A percentile compares a stretch with the other conserved stretches of the same genome.
Conservation (phyloP, 1,140 invertebrate species). For the Melipona quadrifasciata region DNA sequence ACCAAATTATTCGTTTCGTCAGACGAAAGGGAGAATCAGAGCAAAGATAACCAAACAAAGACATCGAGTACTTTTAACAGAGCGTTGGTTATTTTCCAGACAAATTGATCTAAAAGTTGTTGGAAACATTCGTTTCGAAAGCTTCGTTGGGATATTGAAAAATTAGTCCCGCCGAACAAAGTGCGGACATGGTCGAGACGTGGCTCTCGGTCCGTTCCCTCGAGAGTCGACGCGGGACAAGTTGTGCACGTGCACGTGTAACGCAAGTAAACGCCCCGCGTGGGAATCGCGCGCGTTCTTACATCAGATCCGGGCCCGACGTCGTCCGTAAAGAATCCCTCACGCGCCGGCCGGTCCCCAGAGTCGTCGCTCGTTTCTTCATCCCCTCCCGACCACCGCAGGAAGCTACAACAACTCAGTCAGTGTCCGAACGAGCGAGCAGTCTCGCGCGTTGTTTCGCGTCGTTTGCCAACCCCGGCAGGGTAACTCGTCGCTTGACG, state of each 20-base stretch:
- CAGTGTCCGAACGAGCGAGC: constrained; percentile 41
- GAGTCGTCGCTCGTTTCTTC: constrained; percentile 40
- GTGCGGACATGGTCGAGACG: neutral
- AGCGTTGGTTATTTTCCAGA: too few species aligned
- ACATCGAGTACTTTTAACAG: too few species aligned
- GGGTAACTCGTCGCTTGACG: constrained; percentile 35
- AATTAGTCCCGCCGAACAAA: constrained; percentile 21
- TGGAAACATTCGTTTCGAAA: neutral
- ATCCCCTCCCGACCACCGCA: constrained; percentile 42
- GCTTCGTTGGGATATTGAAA: constrained; percentile 9
- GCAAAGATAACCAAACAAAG: too few species aligned
- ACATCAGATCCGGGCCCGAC: constrained; percentile 40
- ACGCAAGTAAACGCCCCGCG: constrained; percentile 49
- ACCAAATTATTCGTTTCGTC: too few species aligned
- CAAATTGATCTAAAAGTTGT: too few species aligned
- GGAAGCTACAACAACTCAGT: constrained; percentile 57
- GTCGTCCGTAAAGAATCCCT: constrained; percentile 51
- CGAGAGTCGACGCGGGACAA: neutral
- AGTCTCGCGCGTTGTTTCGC: constrained; percentile 8
- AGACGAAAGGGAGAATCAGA: too few species aligned
- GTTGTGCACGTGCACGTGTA: constrained; percentile 53
- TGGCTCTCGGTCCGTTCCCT: neutral
- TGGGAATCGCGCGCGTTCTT: constrained; percentile 56
- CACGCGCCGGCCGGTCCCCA: constrained; percentile 29
- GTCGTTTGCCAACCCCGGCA: neutral